Conservation (phyloP, 2,888 invertebrate species). For the Plagodis dolabraria region DNA sequence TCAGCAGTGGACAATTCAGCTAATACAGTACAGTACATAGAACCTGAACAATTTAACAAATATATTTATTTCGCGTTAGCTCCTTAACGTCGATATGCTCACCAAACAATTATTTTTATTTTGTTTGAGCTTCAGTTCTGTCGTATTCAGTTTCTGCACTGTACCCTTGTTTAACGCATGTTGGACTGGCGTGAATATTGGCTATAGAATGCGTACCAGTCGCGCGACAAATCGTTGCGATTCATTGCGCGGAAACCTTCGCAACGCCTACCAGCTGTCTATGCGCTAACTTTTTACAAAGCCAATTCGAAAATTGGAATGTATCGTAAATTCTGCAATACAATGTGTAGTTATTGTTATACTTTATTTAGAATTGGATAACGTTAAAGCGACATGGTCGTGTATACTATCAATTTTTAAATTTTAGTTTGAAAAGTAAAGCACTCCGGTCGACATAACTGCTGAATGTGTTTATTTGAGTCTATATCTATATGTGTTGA, state of each 20-base stretch:
- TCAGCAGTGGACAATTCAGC: too few relatives aligned
- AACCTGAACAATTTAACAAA: too few relatives aligned
- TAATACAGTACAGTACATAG: too few relatives aligned
- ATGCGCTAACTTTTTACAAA: slow-evolving; percentile 7
- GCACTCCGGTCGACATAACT: too few relatives aligned
- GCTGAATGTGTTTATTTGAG: too few relatives aligned
- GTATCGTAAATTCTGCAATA: neutral
- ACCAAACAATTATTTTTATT: too few relatives aligned
- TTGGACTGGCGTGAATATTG: slow-evolving; percentile 38
- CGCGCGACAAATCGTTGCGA: slow-evolving; percentile 41
- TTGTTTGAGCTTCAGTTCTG: too few relatives aligned
- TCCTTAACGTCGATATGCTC: too few relatives aligned
- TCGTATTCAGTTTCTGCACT: slow-evolving; percentile 2
- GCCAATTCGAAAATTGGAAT: slow-evolving; percentile 8
- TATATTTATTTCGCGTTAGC: too few relatives aligned
- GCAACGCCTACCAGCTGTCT: slow-evolving; percentile 7
- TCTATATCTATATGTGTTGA: too few relatives aligned
- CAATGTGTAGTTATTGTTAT: neutral
- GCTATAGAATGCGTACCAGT: slow-evolving; percentile 10
- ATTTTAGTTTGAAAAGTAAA: too few relatives aligned
- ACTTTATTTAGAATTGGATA: neutral
- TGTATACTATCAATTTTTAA: neutral
- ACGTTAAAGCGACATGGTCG: neutral
- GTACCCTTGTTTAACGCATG: slow-evolving; percentile 16
- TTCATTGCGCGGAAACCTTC: slow-evolving; percentile 47